Percentiles rank a stretch among this genome's conserved stretches.
These are phyloP conservation scores for Australoheros facetus DNA, from an alignment of 2,797 vertebrate genomes.

Conservation along the genomic window DNA sequence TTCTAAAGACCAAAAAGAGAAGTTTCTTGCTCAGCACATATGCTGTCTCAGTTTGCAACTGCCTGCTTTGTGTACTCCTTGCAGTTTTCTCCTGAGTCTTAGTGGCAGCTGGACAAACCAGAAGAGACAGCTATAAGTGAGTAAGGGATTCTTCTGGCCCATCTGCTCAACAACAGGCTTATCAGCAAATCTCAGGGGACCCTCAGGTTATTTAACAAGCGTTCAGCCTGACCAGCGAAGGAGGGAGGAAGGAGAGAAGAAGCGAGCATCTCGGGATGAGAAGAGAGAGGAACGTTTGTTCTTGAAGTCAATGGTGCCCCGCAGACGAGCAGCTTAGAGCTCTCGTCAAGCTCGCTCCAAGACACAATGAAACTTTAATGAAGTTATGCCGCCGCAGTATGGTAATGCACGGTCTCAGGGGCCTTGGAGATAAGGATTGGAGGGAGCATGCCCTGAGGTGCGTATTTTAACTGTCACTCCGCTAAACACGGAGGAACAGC, in stretches of 20 bases:
- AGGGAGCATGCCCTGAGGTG: slow-evolving; percentile 31
- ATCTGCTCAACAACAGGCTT: slow-evolving; percentile 29
- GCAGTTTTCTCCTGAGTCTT: slow-evolving; percentile 8
- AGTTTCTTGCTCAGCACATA: neutral
- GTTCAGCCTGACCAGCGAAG: slow-evolving; percentile 11
- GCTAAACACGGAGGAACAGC: neutral
- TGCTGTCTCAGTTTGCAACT: neutral
- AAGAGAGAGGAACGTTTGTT: slow-evolving; percentile 5
- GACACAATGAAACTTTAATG: slow-evolving; percentile 70
- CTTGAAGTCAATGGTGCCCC: slow-evolving; percentile 19
- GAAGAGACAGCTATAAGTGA: slow-evolving; percentile 43
- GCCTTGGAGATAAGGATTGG: slow-evolving; percentile 20
- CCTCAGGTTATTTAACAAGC: slow-evolving; percentile 45
- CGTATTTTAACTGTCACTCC: slow-evolving; percentile 49
- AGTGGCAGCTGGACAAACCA: slow-evolving; percentile 31
- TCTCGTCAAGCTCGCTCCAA: slow-evolving; percentile 43
- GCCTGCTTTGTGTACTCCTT: neutral
- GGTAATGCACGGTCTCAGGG: slow-evolving; percentile 39
- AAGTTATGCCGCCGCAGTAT: slow-evolving; percentile 48
- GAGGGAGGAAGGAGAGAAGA: neutral
- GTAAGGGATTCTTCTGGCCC: slow-evolving; percentile 28
- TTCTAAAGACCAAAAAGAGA: neutral
- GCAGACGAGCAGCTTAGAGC: slow-evolving; percentile 41
- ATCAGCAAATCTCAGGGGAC: slow-evolving; percentile 38
- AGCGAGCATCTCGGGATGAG: neutral